These are phyloP conservation scores for Galaxea fascicularis DNA, from an alignment of 92 coral and sea anemone species.

Conservation along the genomic window DNA sequence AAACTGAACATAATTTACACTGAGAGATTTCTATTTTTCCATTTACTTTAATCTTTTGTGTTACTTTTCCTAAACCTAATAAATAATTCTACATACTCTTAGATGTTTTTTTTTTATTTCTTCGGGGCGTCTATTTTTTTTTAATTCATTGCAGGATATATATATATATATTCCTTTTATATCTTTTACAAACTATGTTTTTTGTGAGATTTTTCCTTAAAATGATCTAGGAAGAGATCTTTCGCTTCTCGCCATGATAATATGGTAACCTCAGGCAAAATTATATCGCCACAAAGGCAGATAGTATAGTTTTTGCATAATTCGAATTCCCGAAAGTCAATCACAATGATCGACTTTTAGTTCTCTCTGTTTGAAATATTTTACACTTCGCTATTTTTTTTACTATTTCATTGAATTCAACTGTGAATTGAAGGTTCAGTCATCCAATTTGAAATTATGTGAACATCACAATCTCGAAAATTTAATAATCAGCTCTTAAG, in stretches of 20 bases:
- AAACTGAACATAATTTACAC: not conserved
- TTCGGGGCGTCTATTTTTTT: not conserved
- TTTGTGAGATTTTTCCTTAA: not conserved
- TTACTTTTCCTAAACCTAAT: not conserved
- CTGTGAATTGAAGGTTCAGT: not conserved
- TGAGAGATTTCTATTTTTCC: not conserved
- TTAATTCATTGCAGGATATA: not conserved
- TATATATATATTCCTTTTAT: not conserved
- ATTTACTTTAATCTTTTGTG: not conserved
- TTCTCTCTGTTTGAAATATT: not conserved
- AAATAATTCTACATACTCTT: conserved; percentile 1
- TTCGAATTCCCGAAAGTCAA: not conserved
- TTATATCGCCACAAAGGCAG: not conserved
- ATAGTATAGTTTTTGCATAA: too few species aligned
- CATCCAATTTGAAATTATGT: not conserved
- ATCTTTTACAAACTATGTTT: not conserved
- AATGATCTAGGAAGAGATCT: not conserved
- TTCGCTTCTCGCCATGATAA: not conserved
- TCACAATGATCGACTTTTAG: not conserved
- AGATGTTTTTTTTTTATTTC: not conserved
- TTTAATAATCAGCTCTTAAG: conserved; percentile 21
- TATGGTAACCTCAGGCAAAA: conserved; percentile 8
- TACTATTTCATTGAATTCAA: not conserved
- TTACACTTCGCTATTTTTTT: not conserved
- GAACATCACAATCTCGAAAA: not conserved